These are phyloP conservation scores for Ceratitis capitata DNA, from an alignment of 1,140 invertebrate genomes.

Conservation along the genomic window DNA sequence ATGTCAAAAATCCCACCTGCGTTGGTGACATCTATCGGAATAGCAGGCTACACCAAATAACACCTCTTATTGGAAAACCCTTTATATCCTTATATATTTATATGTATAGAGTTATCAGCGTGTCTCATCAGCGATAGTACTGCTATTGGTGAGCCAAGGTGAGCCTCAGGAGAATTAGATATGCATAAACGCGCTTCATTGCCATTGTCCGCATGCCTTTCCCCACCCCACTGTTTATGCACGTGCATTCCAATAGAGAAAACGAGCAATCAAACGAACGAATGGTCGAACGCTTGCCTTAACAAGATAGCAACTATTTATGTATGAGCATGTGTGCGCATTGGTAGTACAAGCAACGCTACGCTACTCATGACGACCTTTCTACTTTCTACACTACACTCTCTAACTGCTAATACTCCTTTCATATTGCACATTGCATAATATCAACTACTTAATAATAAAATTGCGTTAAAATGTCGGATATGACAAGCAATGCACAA, in stretches of 20 bases:
- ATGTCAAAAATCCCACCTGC: no score
- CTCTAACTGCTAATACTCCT: neutral
- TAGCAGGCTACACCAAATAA: no score
- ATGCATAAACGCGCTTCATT: neutral
- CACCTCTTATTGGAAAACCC: no score
- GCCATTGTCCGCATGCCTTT: neutral
- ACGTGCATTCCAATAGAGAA: slow-evolving; percentile 2
- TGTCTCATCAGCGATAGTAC: no score
- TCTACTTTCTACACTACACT: neutral
- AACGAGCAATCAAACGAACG: no score
- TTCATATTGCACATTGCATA: neutral
- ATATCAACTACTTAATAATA: neutral
- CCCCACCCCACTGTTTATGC: neutral
- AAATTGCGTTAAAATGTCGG: neutral
- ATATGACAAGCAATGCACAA: neutral
- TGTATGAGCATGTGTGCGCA: neutral
- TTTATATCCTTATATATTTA: no score
- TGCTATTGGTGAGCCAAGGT: no score
- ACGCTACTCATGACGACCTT: neutral
- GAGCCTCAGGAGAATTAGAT: neutral
- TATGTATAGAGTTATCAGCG: no score
- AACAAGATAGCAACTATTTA: neutral
- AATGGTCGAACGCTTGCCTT: neutral
- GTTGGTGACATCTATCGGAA: no score
- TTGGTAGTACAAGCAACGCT: neutral